A percentile compares a stretch with the other conserved stretches of the same genome.
These are phyloP conservation scores for Rhopalosiphum padi DNA, from an alignment of 1,140 invertebrate species.

Conservation along the genomic window DNA sequence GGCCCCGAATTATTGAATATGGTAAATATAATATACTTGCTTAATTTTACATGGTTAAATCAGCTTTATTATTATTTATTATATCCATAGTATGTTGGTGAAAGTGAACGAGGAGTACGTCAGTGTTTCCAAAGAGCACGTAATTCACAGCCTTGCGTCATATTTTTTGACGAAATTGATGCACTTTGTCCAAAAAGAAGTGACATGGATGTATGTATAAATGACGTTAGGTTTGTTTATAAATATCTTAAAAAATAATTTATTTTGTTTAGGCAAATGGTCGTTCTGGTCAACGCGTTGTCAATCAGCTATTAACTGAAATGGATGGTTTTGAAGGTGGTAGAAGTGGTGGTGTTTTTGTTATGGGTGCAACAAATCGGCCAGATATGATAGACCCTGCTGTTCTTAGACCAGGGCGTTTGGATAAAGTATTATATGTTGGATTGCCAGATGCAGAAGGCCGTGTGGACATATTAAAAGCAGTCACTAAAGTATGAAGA, in stretches of 20 bases:
- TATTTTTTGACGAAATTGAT: constrained; percentile 99
- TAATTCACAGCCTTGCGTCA: constrained; percentile 96
- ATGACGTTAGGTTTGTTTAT: background rate
- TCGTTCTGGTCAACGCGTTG: constrained; percentile 72
- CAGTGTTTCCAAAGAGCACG: constrained; percentile 92
- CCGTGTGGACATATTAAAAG: constrained; percentile 86
- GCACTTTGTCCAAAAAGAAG: constrained; percentile 91
- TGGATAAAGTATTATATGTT: constrained; percentile 94
- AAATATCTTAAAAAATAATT: background rate
- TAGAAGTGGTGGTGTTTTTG: constrained; percentile 80
- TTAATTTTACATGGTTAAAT: background rate
- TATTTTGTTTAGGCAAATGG: constrained; percentile 65
- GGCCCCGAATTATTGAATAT: constrained; percentile 96
- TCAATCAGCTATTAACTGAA: constrained; percentile 97
- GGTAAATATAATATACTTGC: constrained; percentile 66
- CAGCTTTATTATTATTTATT: constrained; percentile 30
- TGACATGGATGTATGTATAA: constrained; percentile 70
- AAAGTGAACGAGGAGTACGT: constrained; percentile 95
- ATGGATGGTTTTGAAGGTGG: constrained; percentile 96
- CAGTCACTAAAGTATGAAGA: constrained; percentile 82
- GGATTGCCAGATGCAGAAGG: constrained; percentile 84
- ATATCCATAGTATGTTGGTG: constrained; percentile 89
- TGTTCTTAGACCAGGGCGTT: constrained; percentile 89
- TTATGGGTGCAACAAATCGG: constrained; percentile 95
- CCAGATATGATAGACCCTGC: constrained; percentile 98